Conservation (phyloP, 2,888 invertebrate species). For the Mythimna vitellina region DNA sequence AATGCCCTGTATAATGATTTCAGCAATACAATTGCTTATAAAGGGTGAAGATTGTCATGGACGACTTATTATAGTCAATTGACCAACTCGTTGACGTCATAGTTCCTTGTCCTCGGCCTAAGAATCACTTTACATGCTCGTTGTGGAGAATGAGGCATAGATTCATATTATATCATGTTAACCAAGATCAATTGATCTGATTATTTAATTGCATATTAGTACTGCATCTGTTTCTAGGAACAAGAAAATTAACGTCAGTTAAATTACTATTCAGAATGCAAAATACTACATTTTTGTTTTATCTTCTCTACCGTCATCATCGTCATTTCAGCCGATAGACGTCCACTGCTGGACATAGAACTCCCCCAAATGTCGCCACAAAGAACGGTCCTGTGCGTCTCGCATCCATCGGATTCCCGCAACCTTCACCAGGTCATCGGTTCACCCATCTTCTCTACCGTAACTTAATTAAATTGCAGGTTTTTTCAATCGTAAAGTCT, state of each 20-base stretch:
- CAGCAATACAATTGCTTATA: slow-evolving; percentile 16
- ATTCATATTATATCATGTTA: slow-evolving; percentile 18
- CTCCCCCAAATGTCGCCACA: no score
- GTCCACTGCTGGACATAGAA: no score
- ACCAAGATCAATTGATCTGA: slow-evolving; percentile 48
- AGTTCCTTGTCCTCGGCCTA: slow-evolving; percentile 56
- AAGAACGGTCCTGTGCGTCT: no score
- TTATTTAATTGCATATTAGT: slow-evolving; percentile 22
- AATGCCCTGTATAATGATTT: not conserved
- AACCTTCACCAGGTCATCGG: no score
- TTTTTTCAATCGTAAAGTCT: not conserved
- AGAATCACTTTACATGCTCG: slow-evolving; percentile 49
- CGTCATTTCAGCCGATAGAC: no score
- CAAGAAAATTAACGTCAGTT: not conserved
- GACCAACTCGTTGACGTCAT: slow-evolving; percentile 49
- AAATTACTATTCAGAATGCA: not conserved
- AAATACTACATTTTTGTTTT: not conserved
- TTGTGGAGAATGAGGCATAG: slow-evolving; percentile 31
- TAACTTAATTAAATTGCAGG: not conserved
- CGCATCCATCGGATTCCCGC: no score
- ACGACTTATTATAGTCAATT: slow-evolving; percentile 42
- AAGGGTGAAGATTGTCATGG: slow-evolving; percentile 18
- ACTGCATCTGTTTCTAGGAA: slow-evolving; percentile 19
- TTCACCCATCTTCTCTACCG: not conserved
- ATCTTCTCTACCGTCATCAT: not conserved